Evolutionary conservation across 2,888 invertebrate species (phyloP), one percentile per base, ranked within the genome.

Genomic region (Sminthurinus aureus): DNA sequence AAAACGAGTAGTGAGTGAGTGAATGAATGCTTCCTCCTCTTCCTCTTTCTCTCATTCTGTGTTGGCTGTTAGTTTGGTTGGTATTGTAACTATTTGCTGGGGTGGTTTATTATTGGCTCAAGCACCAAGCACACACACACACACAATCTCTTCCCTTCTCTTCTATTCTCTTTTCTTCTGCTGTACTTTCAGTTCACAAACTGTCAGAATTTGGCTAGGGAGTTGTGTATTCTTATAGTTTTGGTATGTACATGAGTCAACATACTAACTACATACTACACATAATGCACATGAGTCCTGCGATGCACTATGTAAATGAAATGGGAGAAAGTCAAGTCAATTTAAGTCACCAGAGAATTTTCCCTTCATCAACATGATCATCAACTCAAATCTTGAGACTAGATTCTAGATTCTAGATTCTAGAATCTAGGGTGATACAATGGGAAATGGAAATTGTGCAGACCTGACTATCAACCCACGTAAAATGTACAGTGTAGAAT

Each of bases 61-160:
- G 58, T 18, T 58, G n/a, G n/a, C n/a, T n/a, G n/a, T n/a, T n/a
- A n/a, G n/a, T n/a, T n/a, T 58, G 58, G 58, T 12, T 9, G n/a
- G 67, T 69, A 69, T 69, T 69, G 67, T 58, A 77, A 77, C 58
- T 77, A 77, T 77, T 77, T 77, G 77, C 15, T 15, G 18, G 26
- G 78, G 64, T 78, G 78, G 66, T 78, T 66, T 78, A 78, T 66
- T 78, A 78, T 78, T 78, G 66, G 78, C 78, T 66, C 66, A 66
- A 64, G 66, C 18, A n/a, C n/a, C n/a, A n/a, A n/a, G n/a, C n/a
- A n/a, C n/a, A n/a, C n/a, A n/a, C n/a, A n/a, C n/a, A n/a, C n/a
- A 58, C 13, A 58, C 15, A 15, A 13, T 58, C 58, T 58, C 58
- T 58, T 18, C 18, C 58, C 58, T 69, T n/a, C 69, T 69, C 69